Evolutionary conservation across 2,888 invertebrate genomes (phyloP).

Genomic region (Parascotia fuliginaria): DNA sequence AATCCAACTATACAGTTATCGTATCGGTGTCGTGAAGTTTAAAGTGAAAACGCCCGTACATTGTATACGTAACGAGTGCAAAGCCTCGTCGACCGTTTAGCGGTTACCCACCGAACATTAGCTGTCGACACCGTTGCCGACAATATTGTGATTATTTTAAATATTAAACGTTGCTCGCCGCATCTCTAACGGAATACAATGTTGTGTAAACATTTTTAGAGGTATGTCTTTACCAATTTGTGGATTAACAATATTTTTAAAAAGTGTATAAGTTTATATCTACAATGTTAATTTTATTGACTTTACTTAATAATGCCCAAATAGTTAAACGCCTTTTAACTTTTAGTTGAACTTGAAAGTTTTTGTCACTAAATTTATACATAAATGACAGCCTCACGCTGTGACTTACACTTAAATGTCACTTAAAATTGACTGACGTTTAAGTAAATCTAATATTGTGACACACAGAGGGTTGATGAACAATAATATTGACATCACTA

Average conservation of each 20-base stretch:
- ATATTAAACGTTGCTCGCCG: slow-evolving; percentile 39
- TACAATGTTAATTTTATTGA: too few species aligned
- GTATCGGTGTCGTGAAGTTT: slow-evolving; percentile 3
- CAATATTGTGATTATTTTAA: slow-evolving; percentile 50
- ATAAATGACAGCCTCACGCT: too few species aligned
- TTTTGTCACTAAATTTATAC: too few species aligned
- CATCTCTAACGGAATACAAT: slow-evolving; percentile 37
- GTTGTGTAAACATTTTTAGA: slow-evolving; percentile 29
- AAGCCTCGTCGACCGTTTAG: slow-evolving; percentile 48
- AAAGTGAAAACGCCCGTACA: slow-evolving; percentile 16
- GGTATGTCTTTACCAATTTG: slow-evolving; percentile 23
- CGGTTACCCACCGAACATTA: slow-evolving; percentile 51
- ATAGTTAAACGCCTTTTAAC: too few species aligned
- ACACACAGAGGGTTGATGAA: too few species aligned
- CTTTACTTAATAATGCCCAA: too few species aligned
- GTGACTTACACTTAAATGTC: too few species aligned
- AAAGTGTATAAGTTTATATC: not conserved
- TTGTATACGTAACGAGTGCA: slow-evolving; percentile 32
- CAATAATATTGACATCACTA: too few species aligned
- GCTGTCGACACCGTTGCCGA: slow-evolving; percentile 45
- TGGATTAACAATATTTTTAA: slow-evolving; percentile 16
- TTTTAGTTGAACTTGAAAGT: too few species aligned
- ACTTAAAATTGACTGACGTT: too few species aligned
- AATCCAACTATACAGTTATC: not conserved
- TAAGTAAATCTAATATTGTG: too few species aligned